Base-by-base conservation (phyloP, 2,113 vertebrate genomes). In the Paratilapia polleni region DNA sequence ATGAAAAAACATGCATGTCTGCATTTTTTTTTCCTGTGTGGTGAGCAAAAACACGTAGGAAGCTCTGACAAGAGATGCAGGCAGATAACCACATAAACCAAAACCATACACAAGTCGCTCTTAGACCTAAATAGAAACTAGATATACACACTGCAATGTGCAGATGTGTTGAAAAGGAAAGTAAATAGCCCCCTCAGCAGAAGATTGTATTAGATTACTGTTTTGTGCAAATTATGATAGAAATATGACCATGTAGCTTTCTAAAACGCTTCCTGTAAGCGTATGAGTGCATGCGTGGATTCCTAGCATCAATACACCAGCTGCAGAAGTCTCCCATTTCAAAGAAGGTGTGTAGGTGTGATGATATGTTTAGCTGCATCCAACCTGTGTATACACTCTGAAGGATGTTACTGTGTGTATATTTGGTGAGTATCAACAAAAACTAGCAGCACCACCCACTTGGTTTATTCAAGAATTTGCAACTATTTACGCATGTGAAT, bases 31-130 rank as follows among this genome's bases (percentile, higher is more conserved):
- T 81, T 28, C 70, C 81, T 82, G 57, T 91, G 88, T 88, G 88
- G 87, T 89, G 90, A 89, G 78, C 78, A 22, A 76, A 22, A 83
- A 68, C 14, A 47, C 66, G 86, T 83, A 70, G 85, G 89, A 90
- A 81, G 83, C 74, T 80, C 28, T 86, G 70, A 87, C 84, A 89
- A 66, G 74, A 92, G 74, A 81, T 31, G 80, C 59, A 80, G 66
- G 86, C 77, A 77, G 88, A 91, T 90, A 89, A 82, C 88, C 91
- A 91, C 90, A 87, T 1, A 81, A 90, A 92, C 92, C 90, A 80
- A 70, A 91, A 85, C 76, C 70, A 70, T n/a, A 84, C 78, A 56
- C 38, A 88, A 66, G 66, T 76, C 12, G 54, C 62, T 82, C 31
- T 66, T 61, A 82, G 43, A 74, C 79, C 81, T 64, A 64, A 74